These are phyloP conservation scores for Desoria tigrina DNA, from an alignment of 2,888 invertebrate genomes.

Conservation along the genomic window DNA sequence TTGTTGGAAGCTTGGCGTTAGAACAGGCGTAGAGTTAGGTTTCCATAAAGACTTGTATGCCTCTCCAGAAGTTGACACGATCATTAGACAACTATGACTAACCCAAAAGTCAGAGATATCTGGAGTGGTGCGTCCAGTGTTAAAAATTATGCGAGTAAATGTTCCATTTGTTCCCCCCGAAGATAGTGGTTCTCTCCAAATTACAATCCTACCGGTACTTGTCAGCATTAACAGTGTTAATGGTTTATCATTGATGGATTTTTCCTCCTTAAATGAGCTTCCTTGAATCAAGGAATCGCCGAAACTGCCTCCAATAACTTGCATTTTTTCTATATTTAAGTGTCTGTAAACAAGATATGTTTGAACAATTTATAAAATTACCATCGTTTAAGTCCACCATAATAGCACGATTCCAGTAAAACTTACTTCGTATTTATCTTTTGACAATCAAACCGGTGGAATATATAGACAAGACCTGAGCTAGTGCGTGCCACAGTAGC, in stretches of 20 bases:
- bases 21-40: constrained; percentile 23
- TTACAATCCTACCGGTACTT: constrained; percentile 65
- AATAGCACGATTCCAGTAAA: constrained; percentile 4
- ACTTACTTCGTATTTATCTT: constrained; percentile 18
- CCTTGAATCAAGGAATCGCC: neutral
- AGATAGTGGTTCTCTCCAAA: constrained; percentile 62
- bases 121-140: neutral
- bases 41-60: constrained; percentile 64
- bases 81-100: constrained; percentile 64
- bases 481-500: constrained; percentile 68
- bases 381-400: too few species aligned
- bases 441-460: constrained; percentile 68
- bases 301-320: constrained; percentile 24
- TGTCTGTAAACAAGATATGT: constrained; percentile 10
- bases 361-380: constrained; percentile 4
- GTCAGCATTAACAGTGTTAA: constrained; percentile 66
- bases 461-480: constrained; percentile 69
- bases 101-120: constrained; percentile 64
- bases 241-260: neutral
- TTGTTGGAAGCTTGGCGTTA: neutral
- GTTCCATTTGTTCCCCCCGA: neutral
- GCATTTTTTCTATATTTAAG: constrained; percentile 28
- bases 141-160: constrained; percentile 11
- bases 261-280: neutral
- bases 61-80: constrained; percentile 69